These are phyloP conservation scores for Azemiops feae DNA, from an alignment of 2,113 vertebrate genomes.

Conservation along the genomic window DNA sequence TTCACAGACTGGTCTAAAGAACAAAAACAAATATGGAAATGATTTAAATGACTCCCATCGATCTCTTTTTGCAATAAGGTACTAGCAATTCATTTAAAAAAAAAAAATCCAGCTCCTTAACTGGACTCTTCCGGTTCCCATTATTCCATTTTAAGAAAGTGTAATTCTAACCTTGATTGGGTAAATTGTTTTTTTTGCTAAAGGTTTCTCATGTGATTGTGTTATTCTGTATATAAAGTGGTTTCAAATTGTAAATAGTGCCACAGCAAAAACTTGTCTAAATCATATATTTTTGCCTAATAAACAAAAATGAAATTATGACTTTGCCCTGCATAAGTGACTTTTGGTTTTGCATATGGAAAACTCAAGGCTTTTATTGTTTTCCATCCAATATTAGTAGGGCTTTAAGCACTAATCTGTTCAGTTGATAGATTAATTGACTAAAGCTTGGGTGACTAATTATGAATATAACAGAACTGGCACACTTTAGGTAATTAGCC, in stretches of 20 bases:
- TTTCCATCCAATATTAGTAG: not conserved
- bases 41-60: conserved; percentile 65
- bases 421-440: not conserved
- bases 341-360: conserved; percentile 45
- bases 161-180: conserved; percentile 72
- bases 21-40: conserved; percentile 62
- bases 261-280: conserved; percentile 95
- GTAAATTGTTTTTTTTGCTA: conserved; percentile 77
- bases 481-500: not conserved
- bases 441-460: not conserved
- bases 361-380: not conserved
- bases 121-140: conserved; percentile 78
- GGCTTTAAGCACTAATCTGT: not conserved
- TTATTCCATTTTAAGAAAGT: conserved; percentile 78
- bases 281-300: conserved; percentile 99
- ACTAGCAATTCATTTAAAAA: conserved; percentile 76
- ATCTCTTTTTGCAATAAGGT: conserved; percentile 76
- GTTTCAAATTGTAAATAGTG: conserved; percentile 97
- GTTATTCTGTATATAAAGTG: conserved; percentile 95
- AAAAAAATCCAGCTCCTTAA: conserved; percentile 77
- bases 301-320: conserved; percentile 96
- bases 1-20: conserved; percentile 68
- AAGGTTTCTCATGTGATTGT: conserved; percentile 84
- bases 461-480: not conserved
- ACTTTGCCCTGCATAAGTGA: conserved; percentile 46